These are phyloP conservation scores for Melanerpes aurifrons DNA, from an alignment of 2,113 vertebrate genomes.

Conservation along the genomic window DNA sequence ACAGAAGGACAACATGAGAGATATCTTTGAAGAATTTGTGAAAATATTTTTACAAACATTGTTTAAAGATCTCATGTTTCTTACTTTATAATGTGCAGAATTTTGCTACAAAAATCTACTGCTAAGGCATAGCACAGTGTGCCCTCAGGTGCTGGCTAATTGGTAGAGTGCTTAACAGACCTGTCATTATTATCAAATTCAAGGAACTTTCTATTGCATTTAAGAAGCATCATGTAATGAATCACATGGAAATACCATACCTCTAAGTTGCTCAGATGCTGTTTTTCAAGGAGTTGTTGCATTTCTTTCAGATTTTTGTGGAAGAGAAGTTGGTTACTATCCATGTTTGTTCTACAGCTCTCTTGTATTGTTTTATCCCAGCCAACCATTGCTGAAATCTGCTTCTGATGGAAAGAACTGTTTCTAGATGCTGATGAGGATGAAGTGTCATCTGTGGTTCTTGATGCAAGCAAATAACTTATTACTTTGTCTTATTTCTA, in stretches of 20 bases:
- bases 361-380: constrained; percentile 76
- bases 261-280: constrained; percentile 74
- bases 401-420: constrained; percentile 59
- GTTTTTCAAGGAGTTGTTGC: constrained; percentile 76
- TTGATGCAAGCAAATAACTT: constrained; percentile 68
- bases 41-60: neutral
- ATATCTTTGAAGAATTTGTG: neutral
- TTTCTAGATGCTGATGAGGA: constrained; percentile 73
- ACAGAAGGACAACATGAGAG: neutral
- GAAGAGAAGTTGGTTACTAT: constrained; percentile 69
- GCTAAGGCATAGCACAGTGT: neutral
- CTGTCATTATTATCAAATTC: neutral
- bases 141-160: neutral
- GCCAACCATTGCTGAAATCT: constrained; percentile 66
- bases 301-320: constrained; percentile 77
- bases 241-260: constrained; percentile 59
- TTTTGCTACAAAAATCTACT: neutral
- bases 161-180: neutral
- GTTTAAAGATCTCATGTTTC: neutral
- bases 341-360: constrained; percentile 53
- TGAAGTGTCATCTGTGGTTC: constrained; percentile 74
- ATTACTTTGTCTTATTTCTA: constrained; percentile 29
- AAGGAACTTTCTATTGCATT: neutral
- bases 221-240: neutral
- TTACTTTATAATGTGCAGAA: neutral